These are phyloP conservation scores for Nasua narica DNA, from an alignment of 2,797 vertebrate genomes.

Conservation along the genomic window DNA sequence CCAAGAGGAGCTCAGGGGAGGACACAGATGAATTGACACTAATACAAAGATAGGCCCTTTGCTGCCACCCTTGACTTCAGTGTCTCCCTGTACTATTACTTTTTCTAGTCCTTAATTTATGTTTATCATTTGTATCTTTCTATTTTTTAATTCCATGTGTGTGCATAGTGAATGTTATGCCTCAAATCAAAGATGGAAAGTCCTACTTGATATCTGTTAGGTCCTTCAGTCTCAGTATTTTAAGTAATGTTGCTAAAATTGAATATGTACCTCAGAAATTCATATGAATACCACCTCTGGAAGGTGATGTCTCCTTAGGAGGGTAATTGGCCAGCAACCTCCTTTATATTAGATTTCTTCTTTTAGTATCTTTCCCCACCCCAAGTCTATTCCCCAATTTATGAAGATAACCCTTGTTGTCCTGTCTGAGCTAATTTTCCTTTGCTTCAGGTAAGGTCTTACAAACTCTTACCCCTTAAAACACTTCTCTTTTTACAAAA, in stretches of 20 bases:
- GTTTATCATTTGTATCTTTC: neutral
- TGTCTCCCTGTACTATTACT: neutral
- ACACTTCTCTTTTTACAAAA: neutral
- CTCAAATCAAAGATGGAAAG: neutral
- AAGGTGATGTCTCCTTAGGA: neutral
- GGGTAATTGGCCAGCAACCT: neutral
- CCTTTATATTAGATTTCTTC: neutral
- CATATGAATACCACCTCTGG: neutral
- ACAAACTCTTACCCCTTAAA: neutral
- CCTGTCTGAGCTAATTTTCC: neutral
- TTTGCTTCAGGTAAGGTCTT: neutral
- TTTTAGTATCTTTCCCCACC: neutral
- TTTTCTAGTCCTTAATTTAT: neutral
- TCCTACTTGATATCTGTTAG: neutral
- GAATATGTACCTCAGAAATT: neutral
- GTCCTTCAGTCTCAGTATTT: neutral
- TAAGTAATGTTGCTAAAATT: neutral
- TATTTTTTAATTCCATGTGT: neutral
- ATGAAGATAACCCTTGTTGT: neutral
- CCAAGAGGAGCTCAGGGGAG: neutral
- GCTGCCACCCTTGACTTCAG: neutral
- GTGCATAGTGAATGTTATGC: neutral
- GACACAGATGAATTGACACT: neutral
- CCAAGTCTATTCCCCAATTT: neutral
- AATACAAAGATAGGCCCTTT: neutral